Conservation (phyloP, 2,113 vertebrate genomes). For the Paradisaea rubra region DNA sequence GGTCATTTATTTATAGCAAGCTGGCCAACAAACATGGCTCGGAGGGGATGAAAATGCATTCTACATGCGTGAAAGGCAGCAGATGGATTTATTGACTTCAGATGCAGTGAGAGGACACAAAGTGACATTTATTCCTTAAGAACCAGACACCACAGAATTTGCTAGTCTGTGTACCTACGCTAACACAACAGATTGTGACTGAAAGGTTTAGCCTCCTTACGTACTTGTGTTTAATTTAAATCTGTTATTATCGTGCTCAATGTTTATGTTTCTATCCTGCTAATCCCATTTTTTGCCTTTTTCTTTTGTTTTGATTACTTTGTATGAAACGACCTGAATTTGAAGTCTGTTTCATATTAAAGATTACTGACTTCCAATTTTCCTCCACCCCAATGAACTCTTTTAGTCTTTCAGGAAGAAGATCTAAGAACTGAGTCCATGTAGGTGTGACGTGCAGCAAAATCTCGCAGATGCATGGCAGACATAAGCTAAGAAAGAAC, state of each 20-base stretch:
- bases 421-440: background rate
- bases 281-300: background rate
- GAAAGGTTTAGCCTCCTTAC: background rate
- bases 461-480: background rate
- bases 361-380: background rate
- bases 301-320: background rate
- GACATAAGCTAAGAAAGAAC: background rate
- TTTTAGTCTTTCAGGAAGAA: background rate
- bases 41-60: conserved; percentile 19
- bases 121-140: conserved; percentile 47
- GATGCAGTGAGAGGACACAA: conserved; percentile 26
- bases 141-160: conserved; percentile 12
- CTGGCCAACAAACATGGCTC: background rate
- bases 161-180: background rate
- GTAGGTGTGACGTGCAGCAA: background rate
- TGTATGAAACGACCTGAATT: background rate
- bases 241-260: background rate
- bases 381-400: background rate
- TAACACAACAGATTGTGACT: background rate
- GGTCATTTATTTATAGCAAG: background rate
- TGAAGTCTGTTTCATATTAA: background rate
- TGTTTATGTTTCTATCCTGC: background rate
- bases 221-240: background rate
- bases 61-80: conserved; percentile 17
- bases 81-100: conserved; percentile 48